Evolutionary conservation across 2,888 invertebrate genomes (phyloP), one percentile per base, ranked within the genome.

Genomic region (Odontothrips loti): DNA sequence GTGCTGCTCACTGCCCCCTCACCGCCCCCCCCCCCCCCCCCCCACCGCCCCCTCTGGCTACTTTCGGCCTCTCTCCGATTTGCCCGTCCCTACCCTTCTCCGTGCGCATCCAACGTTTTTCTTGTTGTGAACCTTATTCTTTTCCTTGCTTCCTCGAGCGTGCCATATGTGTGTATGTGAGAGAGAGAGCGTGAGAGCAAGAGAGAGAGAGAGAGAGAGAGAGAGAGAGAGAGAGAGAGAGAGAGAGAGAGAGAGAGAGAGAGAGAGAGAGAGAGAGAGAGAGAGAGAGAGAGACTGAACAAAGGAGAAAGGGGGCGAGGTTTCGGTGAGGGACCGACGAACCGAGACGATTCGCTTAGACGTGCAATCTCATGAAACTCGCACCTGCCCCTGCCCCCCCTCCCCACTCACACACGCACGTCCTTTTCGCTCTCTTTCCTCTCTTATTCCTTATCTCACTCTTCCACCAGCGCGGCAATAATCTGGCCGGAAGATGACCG

Each of bases 291-390:
- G 34, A 43, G 58, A n/a, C 58, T 11, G 58, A 58, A 58, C 58
- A 58, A 15, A n/a, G 58, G 58, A n/a, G 15, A 15, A 58, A 10
- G 51, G 51, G 20, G 51, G 20, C 3, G 51, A 10, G 51, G 58
- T 43, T 2, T 2, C 2, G 34, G 34, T 6, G 34, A 43, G 34
- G 34, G 34, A 43, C 58, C 58, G 58, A 58, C 58, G 58, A 58
- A 58, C 58, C 58, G 58, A 58, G 58, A 58, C 58, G 58, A 58
- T 58, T 58, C 58, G 58, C 58, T 58, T 58, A 58, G 58, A 58
- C 58, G 58, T 58, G 58, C 58, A 58, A 58, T 58, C 58, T 58
- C 58, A 58, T 58, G 58, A 58, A n/a, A 58, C 58, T 58, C 58
- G 58, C 58, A 58, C 58, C 58, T 58, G 58, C 58, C 17, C 58